phyloP scores from a whole-genome alignment of 2,797 vertebrate genomes.

The Gallinago solitaria region DNA sequence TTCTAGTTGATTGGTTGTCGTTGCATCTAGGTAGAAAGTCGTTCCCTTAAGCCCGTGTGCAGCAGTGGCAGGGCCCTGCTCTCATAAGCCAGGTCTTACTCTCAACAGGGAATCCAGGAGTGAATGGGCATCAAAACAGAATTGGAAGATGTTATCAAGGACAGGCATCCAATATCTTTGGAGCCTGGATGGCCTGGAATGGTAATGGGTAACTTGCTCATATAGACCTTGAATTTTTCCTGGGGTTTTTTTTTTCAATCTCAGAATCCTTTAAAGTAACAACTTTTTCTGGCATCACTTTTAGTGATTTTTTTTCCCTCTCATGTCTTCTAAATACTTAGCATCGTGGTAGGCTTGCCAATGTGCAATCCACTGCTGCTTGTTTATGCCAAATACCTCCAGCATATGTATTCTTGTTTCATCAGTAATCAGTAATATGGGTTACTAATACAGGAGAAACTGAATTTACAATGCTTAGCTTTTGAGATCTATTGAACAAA shows the following conservation, averaged over 20 bases:
- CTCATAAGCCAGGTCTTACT: neutral
- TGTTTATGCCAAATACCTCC: slow-evolving; percentile 27
- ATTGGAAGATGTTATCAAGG: neutral
- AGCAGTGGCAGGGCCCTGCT: neutral
- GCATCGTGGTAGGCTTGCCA: neutral
- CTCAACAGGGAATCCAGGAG: neutral
- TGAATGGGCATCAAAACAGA: neutral
- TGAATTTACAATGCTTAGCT: neutral
- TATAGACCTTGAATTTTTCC: neutral
- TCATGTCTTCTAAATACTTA: neutral
- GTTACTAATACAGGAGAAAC: neutral
- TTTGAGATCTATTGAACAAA: neutral
- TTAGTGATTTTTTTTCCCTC: neutral
- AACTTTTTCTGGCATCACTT: neutral
- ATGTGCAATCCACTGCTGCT: neutral
- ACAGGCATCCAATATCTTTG: neutral
- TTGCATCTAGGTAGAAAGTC: neutral
- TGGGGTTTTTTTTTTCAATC: neutral
- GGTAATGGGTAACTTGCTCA: neutral
- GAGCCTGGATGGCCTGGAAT: neutral
- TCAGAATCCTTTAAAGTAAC: neutral
- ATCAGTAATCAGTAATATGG: neutral
- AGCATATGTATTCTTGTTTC: neutral
- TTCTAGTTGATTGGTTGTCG: slow-evolving; percentile 1
- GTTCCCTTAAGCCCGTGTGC: neutral